Evolutionary conservation across 2,113 vertebrate species (phyloP).

Genomic region (Bagarius yarrelli): DNA sequence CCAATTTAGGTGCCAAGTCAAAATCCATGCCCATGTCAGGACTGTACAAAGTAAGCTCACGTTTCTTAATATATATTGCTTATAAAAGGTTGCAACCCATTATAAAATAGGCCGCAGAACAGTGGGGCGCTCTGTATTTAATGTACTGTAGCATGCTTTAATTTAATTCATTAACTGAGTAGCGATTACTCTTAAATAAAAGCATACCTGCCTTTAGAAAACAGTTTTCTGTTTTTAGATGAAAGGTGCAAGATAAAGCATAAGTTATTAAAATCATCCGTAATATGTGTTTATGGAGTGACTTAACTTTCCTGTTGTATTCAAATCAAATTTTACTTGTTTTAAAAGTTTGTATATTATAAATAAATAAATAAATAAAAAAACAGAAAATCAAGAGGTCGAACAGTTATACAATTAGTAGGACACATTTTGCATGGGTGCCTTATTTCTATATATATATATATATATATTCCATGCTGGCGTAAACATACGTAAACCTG

Average conservation of each 20-base stretch:
- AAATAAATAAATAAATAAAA: too few species aligned
- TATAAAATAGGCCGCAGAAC: not conserved
- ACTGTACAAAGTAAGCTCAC: not conserved
- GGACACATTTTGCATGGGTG: too few species aligned
- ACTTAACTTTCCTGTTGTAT: too few species aligned
- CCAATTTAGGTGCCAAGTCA: not conserved
- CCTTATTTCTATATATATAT: too few species aligned
- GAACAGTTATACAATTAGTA: too few species aligned
- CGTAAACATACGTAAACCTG: too few species aligned
- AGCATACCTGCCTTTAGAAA: not conserved
- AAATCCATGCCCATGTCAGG: not conserved
- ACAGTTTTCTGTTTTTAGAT: not conserved
- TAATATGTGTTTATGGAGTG: too few species aligned
- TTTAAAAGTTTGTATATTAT: too few species aligned
- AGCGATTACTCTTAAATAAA: not conserved
- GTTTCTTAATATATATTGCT: not conserved
- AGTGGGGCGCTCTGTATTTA: not conserved
- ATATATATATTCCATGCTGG: too few species aligned
- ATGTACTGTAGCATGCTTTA: not conserved
- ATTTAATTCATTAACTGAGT: not conserved
- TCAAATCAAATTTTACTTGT: too few species aligned
- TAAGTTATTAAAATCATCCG: not conserved
- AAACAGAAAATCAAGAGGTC: too few species aligned
- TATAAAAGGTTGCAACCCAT: too few species aligned
- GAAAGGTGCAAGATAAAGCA: not conserved